Base-by-base conservation (phyloP, 2,888 invertebrate species). In the Drosophila parthenogenetica region DNA sequence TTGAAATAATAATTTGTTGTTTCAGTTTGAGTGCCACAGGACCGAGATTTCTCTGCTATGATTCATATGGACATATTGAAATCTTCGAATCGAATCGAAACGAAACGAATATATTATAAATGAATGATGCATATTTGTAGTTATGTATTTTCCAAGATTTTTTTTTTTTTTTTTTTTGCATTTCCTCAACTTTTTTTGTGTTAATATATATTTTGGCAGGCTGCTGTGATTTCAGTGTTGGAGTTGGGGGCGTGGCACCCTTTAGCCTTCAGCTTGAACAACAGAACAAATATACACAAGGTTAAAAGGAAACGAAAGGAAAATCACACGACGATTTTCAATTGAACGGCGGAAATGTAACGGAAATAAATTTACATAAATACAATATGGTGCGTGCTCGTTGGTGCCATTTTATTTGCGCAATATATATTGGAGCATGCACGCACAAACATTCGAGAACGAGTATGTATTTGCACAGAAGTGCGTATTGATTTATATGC, bases 281-380 rank as follows among this genome's bases (percentile, higher is more conserved):
- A 53, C 57, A 45, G 48, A 69, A 37, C 68, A 81, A 77, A 71
- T 57, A 72, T 43, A 32, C 60, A 77, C 60, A 58, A 57, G 61
- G 73, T 69, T 43, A 65, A 25, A 46, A 49, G 42, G 48, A 55
- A 49, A 73, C 35, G 55, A 29, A 73, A 68, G 65, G 64, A 73
- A 87, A 83, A 87, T 89, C 89, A 83, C 81, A 89, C 71, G 75
- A 89, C 83, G 85, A 87, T 83, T 85, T 85, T 87, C 85, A 87
- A 87, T 85, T 87, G 89, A 89, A 75, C 67, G 85, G 76, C 86
- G 86, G 88, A 86, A 86, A 89, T 86, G 88, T 86, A 89, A 89
- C 88, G 86, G 89, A 89, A 86, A 89, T 89, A 89, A 86, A 89
- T 86, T 86, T 86, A 87, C 86, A 86, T 86, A 89, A 89, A 84